Percentiles rank a stretch among this genome's conserved stretches.
These are phyloP conservation scores for Cheilosia grossa DNA, from an alignment of 2,888 invertebrate species.

Conservation along the genomic window DNA sequence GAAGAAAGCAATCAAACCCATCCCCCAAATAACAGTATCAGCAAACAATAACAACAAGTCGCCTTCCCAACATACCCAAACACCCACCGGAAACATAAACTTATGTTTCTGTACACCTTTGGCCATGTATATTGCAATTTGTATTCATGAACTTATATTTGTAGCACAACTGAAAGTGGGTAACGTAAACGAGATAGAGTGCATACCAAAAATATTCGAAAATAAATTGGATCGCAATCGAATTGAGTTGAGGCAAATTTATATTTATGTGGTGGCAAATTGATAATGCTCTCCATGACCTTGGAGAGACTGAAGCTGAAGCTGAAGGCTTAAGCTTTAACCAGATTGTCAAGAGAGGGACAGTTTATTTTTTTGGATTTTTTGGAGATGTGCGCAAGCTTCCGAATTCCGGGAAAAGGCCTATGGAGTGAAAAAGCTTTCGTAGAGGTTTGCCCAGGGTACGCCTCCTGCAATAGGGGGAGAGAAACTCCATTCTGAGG, in stretches of 20 bases:
- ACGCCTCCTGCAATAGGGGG: not conserved
- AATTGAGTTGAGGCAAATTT: not conserved
- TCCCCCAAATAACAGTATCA: not conserved
- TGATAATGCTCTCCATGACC: conserved; percentile 3
- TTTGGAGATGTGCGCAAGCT: conserved; percentile 1
- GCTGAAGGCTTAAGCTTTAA: not conserved
- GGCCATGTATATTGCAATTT: not conserved
- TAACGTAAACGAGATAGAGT: not conserved
- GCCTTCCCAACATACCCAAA: not conserved
- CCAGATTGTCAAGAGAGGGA: not conserved
- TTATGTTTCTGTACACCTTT: not conserved
- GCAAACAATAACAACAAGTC: not conserved
- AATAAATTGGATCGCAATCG: not conserved
- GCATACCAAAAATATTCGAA: not conserved
- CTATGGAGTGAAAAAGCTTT: conserved; percentile 1
- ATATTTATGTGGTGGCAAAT: not conserved
- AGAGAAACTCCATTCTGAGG: not conserved
- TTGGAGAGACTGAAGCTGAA: not conserved
- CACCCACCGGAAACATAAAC: too few relatives aligned
- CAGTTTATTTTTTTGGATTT: not conserved
- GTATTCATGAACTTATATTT: too few relatives aligned
- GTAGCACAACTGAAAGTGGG: too few relatives aligned
- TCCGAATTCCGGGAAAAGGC: not conserved
- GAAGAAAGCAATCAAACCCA: not conserved
- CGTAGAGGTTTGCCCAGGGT: not conserved